phyloP scores from a whole-genome alignment of 2,113 vertebrate species.

The Acanthochromis polyacanthus region DNA sequence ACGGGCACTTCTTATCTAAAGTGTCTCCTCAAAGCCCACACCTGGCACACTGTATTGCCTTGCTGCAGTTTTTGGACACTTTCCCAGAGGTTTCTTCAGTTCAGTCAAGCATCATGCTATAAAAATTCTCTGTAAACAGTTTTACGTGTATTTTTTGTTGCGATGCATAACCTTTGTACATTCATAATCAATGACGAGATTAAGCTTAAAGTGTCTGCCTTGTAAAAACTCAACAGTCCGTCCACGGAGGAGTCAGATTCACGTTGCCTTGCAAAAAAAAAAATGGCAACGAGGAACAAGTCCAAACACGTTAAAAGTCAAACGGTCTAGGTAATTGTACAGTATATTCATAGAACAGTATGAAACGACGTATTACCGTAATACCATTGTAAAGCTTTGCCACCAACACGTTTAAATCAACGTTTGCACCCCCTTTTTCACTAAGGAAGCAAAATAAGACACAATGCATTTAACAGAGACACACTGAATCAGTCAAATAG shows the following conservation, averaged over 20 bases:
- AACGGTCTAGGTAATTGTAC: slow-evolving; percentile 48
- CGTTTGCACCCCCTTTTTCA: slow-evolving; percentile 16
- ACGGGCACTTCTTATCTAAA: slow-evolving; percentile 41
- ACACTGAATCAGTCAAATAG: slow-evolving; percentile 19
- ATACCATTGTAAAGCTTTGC: slow-evolving; percentile 65
- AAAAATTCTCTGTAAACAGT: slow-evolving; percentile 52
- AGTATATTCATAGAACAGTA: slow-evolving; percentile 64
- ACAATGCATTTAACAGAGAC: slow-evolving; percentile 46
- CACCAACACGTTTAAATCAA: slow-evolving; percentile 48
- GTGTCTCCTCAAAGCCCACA: slow-evolving; percentile 31
- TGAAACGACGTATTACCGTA: slow-evolving; percentile 43
- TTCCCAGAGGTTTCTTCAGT: slow-evolving; percentile 24
- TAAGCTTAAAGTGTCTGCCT: slow-evolving; percentile 53
- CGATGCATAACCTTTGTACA: slow-evolving; percentile 72
- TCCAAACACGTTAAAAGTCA: slow-evolving; percentile 53
- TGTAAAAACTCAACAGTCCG: slow-evolving; percentile 54
- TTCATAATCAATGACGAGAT: slow-evolving; percentile 65
- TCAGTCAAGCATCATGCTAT: slow-evolving; percentile 26
- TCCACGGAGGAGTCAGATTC: slow-evolving; percentile 38
- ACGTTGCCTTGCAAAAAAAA: slow-evolving; percentile 32
- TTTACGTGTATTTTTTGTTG: slow-evolving; percentile 16
- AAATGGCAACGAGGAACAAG: slow-evolving; percentile 25
- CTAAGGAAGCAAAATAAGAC: slow-evolving; percentile 47
- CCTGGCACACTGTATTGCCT: background rate
- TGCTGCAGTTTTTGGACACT: slow-evolving; percentile 23